Conservation (phyloP, 2,888 invertebrate genomes). For the Eupithecia pulchellata region DNA sequence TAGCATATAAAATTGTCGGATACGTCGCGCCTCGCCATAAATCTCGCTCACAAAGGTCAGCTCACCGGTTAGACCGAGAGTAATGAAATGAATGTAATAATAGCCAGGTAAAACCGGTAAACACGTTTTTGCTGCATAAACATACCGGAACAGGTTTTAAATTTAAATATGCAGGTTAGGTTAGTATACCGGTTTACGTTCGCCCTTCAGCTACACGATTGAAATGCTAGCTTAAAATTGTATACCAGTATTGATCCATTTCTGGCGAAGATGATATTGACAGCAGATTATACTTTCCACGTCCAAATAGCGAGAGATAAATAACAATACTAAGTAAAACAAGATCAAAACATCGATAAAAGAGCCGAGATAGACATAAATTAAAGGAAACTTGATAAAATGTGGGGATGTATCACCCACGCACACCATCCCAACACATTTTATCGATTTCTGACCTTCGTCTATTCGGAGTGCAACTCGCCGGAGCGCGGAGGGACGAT, state of each 20-base stretch:
- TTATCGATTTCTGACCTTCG: constrained; percentile 22
- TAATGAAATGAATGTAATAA: constrained; percentile 15
- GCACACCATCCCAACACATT: neutral
- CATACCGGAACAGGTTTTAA: neutral
- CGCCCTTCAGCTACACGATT: neutral
- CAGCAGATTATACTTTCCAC: neutral
- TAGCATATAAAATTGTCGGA: constrained; percentile 80
- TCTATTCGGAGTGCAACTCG: neutral
- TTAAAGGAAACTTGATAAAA: neutral
- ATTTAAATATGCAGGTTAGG: constrained; percentile 6
- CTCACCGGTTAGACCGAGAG: constrained; percentile 32
- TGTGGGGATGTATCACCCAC: constrained; percentile 10
- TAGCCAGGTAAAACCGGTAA: constrained; percentile 8
- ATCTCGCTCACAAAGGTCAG: constrained; percentile 67
- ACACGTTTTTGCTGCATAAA: neutral
- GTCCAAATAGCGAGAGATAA: neutral
- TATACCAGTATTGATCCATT: neutral
- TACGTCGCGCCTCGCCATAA: constrained; percentile 67
- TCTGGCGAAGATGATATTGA: neutral
- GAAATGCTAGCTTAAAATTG: neutral
- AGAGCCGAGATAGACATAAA: constrained; percentile 1
- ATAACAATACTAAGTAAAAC: neutral
- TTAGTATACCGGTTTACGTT: neutral
- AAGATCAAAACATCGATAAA: neutral
- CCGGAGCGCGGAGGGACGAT: constrained; percentile 12